Evolutionary conservation across 2,113 vertebrate species (phyloP), one percentile per base, ranked within the genome.

Genomic region (Phrynosoma blainvillii): DNA sequence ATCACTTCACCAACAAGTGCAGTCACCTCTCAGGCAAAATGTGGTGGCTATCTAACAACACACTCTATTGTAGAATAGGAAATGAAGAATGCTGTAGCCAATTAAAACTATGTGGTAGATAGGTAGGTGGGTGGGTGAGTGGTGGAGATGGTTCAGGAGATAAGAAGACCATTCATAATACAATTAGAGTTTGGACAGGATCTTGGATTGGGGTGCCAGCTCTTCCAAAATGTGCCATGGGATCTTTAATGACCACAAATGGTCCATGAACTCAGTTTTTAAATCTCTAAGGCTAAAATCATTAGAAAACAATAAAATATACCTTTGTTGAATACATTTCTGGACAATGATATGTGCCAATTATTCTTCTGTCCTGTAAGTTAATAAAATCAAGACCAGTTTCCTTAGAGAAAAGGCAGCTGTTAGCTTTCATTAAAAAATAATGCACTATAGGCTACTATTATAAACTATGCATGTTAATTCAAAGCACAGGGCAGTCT

Each of bases 301-400:
- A 95, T 95, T 94, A 95, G 91, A 96, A 96, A 96, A 95, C 93
- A 93, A 92, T 93, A 94, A 96, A 95, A 95, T 92, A 96, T 96
- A 96, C 95, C 95, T 96, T 96, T 96, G 95, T 96, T 96, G 95
- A 94, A 96, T 95, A 96, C 95, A 96, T 96, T 96, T 96, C 95
- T 96, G 95, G 95, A 96, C 95, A 96, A 95, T 96, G 95, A 96
- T 96, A 96, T 96, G 95, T 96, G 95, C 95, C 95, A 96, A 96
- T 96, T 95, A 96, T 96, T 96, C 95, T 96, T 96, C 95, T 96
- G 95, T 96, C 95, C 95, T 96, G 95, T 93, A 96, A 96, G 95
- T 96, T 96, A 96, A 96, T 95, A 96, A 96, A 95, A 96, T 93
- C 95, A 95, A 96, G 92, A 96, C 95, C 95, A 95, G 94, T 94